Conservation (phyloP, 2,113 vertebrate species). For the Xiphophorus hellerii region DNA sequence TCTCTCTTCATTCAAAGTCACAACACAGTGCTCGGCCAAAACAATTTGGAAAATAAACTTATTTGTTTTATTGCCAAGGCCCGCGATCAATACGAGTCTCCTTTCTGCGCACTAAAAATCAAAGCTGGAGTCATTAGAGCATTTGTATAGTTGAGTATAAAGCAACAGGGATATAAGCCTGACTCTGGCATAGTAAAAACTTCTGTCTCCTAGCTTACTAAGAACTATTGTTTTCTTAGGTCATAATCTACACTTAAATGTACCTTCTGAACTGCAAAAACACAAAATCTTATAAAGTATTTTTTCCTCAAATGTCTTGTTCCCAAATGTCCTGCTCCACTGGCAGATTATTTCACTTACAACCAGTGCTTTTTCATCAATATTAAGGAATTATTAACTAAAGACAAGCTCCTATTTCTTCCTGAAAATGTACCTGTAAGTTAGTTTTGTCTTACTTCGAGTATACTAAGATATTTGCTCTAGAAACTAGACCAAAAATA, state of each 20-base stretch:
- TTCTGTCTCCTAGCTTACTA: not conserved
- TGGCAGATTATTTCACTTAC: too few species aligned
- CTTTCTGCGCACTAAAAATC: constrained; percentile 2
- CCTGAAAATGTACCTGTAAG: too few species aligned
- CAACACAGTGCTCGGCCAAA: constrained; percentile 9
- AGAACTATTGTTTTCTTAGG: not conserved
- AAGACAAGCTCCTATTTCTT: too few species aligned
- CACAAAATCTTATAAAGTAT: too few species aligned
- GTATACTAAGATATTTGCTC: too few species aligned
- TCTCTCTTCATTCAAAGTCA: constrained; percentile 9
- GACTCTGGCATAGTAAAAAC: not conserved
- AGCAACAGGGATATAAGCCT: not conserved
- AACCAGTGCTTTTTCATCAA: too few species aligned
- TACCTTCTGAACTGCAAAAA: not conserved
- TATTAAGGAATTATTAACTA: too few species aligned
- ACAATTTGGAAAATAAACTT: constrained; percentile 3
- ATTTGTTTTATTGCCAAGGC: not conserved
- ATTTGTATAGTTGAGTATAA: constrained; percentile 14
- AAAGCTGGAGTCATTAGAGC: not conserved
- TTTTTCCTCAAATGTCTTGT: too few species aligned
- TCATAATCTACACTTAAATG: not conserved
- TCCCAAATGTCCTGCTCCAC: too few species aligned
- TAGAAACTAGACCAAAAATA: too few species aligned
- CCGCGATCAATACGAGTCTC: not conserved
- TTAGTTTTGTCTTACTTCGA: too few species aligned